phyloP scores from a whole-genome alignment of 30 jellyfish, hydroid and myxozoan species.

The Rhopilema esculentum region DNA sequence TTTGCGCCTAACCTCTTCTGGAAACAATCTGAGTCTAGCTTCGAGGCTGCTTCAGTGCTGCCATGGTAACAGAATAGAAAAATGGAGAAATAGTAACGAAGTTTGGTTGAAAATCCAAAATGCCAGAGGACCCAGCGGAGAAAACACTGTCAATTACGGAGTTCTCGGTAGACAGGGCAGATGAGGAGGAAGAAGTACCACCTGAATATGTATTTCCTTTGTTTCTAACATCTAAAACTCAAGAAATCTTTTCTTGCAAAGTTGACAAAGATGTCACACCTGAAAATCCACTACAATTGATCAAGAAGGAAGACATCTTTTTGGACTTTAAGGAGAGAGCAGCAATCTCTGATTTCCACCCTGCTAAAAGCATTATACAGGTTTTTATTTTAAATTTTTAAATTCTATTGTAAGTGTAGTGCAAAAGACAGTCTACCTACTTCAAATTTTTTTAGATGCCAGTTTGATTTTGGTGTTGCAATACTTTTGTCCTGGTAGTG shows the following conservation, averaged over 20 bases:
- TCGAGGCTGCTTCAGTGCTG: neutral
- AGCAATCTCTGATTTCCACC: slow-evolving; percentile 96
- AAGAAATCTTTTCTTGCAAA: slow-evolving; percentile 89
- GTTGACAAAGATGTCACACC: slow-evolving; percentile 86
- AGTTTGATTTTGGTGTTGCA: no score
- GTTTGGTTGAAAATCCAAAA: no score
- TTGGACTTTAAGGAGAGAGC: slow-evolving; percentile 92
- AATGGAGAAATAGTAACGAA: neutral
- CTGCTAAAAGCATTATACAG: slow-evolving; percentile 89
- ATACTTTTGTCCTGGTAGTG: no score
- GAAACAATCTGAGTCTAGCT: neutral
- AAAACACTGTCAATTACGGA: neutral
- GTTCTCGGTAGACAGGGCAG: slow-evolving; percentile 17
- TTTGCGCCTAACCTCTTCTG: neutral
- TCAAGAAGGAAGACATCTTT: slow-evolving; percentile 75
- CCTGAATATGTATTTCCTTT: slow-evolving; percentile 86
- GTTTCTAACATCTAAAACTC: slow-evolving; percentile 90
- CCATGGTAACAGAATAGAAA: neutral
- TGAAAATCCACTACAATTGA: slow-evolving; percentile 72
- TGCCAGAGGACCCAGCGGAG: neutral
- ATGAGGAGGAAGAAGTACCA: slow-evolving; percentile 56
- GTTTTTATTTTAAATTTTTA: slow-evolving; percentile 26
- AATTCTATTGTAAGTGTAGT: no score
- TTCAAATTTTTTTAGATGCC: no score
- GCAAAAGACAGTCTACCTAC: no score